These are phyloP conservation scores for Plemyria rubiginata DNA, from an alignment of 2,888 invertebrate genomes.

Conservation along the genomic window DNA sequence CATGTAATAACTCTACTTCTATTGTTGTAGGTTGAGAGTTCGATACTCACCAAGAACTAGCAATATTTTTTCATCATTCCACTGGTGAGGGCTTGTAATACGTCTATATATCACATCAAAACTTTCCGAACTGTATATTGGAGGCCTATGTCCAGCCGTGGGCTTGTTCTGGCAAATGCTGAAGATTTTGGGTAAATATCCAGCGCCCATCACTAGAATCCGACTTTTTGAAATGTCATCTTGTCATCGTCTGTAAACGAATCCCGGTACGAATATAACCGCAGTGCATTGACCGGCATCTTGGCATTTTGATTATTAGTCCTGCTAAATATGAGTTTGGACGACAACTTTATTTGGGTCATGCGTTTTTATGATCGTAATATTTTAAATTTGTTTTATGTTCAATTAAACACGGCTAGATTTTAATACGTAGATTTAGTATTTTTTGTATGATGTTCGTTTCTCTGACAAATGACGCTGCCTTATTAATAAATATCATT, in stretches of 20 bases:
- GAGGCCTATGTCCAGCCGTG: too few relatives aligned
- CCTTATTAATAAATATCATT: not conserved
- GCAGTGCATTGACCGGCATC: slow-evolving; percentile 58
- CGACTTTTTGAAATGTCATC: slow-evolving; percentile 35
- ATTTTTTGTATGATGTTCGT: not conserved
- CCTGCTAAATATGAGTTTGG: slow-evolving; percentile 39
- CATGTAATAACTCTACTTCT: too few relatives aligned
- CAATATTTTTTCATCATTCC: too few relatives aligned
- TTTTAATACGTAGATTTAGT: not conserved
- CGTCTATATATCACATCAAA: too few relatives aligned
- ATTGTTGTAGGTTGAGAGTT: too few relatives aligned
- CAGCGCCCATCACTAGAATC: slow-evolving; percentile 30
- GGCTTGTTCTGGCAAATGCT: not conserved
- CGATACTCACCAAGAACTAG: too few relatives aligned
- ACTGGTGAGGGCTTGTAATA: too few relatives aligned
- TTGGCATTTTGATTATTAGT: slow-evolving; percentile 49
- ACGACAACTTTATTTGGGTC: slow-evolving; percentile 24
- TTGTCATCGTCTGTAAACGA: slow-evolving; percentile 4
- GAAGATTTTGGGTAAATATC: not conserved
- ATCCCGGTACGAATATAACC: slow-evolving; percentile 26
- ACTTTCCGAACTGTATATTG: too few relatives aligned
- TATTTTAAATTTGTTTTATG: slow-evolving; percentile 12
- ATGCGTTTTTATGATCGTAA: slow-evolving; percentile 22
- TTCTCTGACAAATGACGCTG: not conserved
- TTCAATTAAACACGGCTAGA: slow-evolving; percentile 2